phyloP scores from a whole-genome alignment of 2,113 vertebrate genomes.

The Ochotona princeps region DNA sequence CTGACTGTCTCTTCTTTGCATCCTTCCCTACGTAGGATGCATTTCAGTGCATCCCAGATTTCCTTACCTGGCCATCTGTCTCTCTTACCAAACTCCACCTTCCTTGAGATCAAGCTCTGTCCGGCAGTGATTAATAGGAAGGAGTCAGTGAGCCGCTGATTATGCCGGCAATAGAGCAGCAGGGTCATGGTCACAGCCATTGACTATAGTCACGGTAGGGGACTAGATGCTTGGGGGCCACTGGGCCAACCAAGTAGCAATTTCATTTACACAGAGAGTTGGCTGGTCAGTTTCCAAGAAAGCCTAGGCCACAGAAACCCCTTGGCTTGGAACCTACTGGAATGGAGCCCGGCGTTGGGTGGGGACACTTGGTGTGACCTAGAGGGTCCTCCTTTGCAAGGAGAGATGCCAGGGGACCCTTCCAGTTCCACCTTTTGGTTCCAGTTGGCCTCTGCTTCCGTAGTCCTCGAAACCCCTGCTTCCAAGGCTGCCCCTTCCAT shows the following conservation, averaged over 20 bases:
- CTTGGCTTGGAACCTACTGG: rapidly evolving
- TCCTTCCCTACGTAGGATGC: too few species aligned
- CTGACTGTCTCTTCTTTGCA: rapidly evolving
- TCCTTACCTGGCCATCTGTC: not conserved
- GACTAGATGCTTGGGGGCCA: too few species aligned
- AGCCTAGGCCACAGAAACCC: too few species aligned
- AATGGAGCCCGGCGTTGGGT: not conserved
- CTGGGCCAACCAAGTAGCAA: too few species aligned
- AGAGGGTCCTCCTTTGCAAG: rapidly evolving
- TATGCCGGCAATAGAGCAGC: rapidly evolving
- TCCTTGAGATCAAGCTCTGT: not conserved
- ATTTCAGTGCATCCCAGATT: not conserved
- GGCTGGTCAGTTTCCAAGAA: rapidly evolving
- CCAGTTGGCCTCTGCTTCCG: slow-evolving; percentile 71
- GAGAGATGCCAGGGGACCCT: rapidly evolving
- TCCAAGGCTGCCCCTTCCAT: slow-evolving; percentile 79
- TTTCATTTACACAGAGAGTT: rapidly evolving
- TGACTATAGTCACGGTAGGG: not conserved
- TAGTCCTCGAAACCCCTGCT: slow-evolving; percentile 62
- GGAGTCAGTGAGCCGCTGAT: rapidly evolving
- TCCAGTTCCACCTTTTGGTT: slow-evolving; percentile 27
- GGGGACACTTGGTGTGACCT: rapidly evolving
- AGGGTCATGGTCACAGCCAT: rapidly evolving
- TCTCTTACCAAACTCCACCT: not conserved
- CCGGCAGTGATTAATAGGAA: too few species aligned